Evolutionary conservation across 2,113 vertebrate genomes (phyloP).

Genomic region (Peromyscus polionotus): DNA sequence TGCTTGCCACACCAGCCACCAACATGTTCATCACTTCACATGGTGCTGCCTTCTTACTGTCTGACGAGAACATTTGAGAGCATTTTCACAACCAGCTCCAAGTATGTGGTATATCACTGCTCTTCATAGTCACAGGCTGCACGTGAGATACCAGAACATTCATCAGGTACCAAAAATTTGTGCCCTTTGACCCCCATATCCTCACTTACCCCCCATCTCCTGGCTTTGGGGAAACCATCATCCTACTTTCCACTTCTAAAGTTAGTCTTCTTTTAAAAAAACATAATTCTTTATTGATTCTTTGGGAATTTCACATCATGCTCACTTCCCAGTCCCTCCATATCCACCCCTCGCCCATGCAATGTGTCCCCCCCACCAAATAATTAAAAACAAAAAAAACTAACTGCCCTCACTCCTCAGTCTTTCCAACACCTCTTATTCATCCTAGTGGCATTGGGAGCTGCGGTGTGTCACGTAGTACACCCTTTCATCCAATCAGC

Average conservation of each 20-base stretch:
- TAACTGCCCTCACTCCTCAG: not conserved
- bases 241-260: not conserved
- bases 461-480: not conserved
- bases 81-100: not conserved
- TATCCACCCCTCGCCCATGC: not conserved
- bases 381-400: too few species aligned
- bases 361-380: not conserved
- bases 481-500: not conserved
- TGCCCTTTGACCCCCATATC: not conserved
- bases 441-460: not conserved
- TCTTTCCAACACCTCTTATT: not conserved
- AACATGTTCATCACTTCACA: not conserved
- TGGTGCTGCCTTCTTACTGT: not conserved
- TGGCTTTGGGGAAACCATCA: not conserved
- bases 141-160: not conserved
- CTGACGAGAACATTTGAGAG: not conserved
- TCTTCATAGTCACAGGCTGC: not conserved
- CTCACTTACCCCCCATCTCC: not conserved
- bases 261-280: not conserved
- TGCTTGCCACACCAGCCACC: not conserved
- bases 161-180: not conserved
- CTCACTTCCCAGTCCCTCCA: not conserved
- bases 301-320: not conserved
- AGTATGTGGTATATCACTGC: not conserved
- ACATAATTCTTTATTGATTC: not conserved